Evolutionary conservation across 1,140 invertebrate species (phyloP), one percentile per base, ranked within the genome.

Genomic region (Ganaspis sp.): DNA sequence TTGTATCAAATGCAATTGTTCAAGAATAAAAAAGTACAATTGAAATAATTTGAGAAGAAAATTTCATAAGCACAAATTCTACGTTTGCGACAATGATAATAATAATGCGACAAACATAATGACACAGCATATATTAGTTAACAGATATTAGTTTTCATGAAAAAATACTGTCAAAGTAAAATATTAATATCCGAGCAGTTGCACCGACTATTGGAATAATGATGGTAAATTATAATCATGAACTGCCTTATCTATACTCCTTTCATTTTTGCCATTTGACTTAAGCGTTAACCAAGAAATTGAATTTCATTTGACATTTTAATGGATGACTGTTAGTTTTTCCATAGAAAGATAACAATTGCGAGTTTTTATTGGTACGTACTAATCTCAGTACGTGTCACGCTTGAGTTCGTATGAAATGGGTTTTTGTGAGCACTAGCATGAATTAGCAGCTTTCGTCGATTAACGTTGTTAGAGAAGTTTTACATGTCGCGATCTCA

Each of bases 371-470:
- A 37, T n/a, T 73, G 6, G 72, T 45, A 29, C 12, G 40, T 74
- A 58, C 23, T 74, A 74, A 74, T 70, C 72, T 21, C 54, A 19
- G 54, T 9, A 29, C 69, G 69, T 69, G 49, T 73, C 11, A 58
- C 53, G 53, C 53, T 58, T 58, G 53, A 58, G 19, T 23, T 58
- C 53, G 17, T 23, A 23, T 23, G 19, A 58, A 58, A 23, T 58
- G 19, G 19, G 6, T 58, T 58, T 58, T 58, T 58, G 53, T 58
- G 21, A 15, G 53, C 19, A 58, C 12, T 17, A 45, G 45, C 76
- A n/a, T 77, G 76, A 77, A 74, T 72, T 72, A 71, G 72, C 76
- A 70, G 76, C 70, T 77, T 77, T 77, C 49, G 72, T 77, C 69
- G 69, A 77, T 73, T 77, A 71, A 74, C 37, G 69, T 74, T 73